A percentile compares a stretch with the other conserved stretches of the same genome.
These are phyloP conservation scores for Peucedramus taeniatus DNA, from an alignment of 2,113 vertebrate genomes.

Conservation along the genomic window DNA sequence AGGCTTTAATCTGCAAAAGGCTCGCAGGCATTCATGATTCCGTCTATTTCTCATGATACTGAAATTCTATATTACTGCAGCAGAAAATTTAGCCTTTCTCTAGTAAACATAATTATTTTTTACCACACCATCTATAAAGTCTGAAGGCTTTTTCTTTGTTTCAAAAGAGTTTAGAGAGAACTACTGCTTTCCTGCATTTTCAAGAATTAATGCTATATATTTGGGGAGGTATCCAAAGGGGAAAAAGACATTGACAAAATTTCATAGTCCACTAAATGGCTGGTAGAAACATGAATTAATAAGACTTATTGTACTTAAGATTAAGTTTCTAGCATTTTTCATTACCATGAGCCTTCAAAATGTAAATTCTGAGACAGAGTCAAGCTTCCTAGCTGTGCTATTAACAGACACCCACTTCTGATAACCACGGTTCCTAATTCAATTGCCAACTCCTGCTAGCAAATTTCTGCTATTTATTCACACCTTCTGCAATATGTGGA, in stretches of 20 bases:
- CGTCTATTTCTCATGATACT: background rate
- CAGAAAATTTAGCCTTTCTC: background rate
- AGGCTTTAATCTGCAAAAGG: background rate
- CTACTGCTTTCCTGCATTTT: background rate
- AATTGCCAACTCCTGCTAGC: background rate
- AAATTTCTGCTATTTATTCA: constrained; percentile 41
- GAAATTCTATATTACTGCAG: background rate
- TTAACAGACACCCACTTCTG: constrained; percentile 41
- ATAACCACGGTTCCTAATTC: constrained; percentile 1
- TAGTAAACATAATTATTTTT: background rate
- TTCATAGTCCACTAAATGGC: background rate
- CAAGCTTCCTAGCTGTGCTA: background rate
- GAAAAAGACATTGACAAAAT: background rate
- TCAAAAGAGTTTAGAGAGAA: background rate
- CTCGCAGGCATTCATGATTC: background rate
- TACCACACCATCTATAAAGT: background rate
- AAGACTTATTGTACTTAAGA: background rate
- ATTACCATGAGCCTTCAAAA: background rate
- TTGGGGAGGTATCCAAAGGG: background rate
- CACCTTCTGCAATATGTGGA: constrained; percentile 4
- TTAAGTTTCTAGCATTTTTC: background rate
- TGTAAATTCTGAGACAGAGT: background rate
- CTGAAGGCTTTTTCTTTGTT: background rate
- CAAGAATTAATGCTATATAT: background rate
- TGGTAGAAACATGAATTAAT: background rate